Evolutionary conservation across 1,140 invertebrate genomes (phyloP).

Genomic region (Copidosoma floridanum): DNA sequence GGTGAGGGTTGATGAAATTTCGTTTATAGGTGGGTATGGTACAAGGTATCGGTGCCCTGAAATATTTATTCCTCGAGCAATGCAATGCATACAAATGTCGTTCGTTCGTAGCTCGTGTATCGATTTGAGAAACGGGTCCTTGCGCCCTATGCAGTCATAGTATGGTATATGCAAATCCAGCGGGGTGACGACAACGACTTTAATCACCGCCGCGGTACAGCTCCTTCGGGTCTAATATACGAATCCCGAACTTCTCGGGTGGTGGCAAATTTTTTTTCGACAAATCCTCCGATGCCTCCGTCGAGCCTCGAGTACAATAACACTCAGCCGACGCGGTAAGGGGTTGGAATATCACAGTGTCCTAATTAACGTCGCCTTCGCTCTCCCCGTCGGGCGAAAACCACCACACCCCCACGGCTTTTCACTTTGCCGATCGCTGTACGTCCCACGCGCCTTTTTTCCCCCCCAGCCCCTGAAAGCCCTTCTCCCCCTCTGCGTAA

Average conservation of each 20-base stretch:
- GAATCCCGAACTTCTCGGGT: too few relatives aligned
- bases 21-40: too few relatives aligned
- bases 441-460: slow-evolving; percentile 20
- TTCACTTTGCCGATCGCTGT: slow-evolving; percentile 41
- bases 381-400: slow-evolving; percentile 5
- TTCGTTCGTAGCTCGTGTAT: too few relatives aligned
- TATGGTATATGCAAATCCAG: too few relatives aligned
- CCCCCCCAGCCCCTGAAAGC: slow-evolving; percentile 36
- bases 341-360: slow-evolving; percentile 7
- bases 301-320: too few relatives aligned
- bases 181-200: slow-evolving; percentile 11
- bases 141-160: too few relatives aligned
- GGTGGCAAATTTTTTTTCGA: slow-evolving; percentile 14
- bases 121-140: too few relatives aligned
- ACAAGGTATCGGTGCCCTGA: too few relatives aligned
- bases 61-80: too few relatives aligned
- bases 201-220: background rate
- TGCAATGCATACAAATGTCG: too few relatives aligned
- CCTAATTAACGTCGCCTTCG: slow-evolving; percentile 25
- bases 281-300: background rate
- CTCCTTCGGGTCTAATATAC: background rate
- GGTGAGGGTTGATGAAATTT: too few relatives aligned
- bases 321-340: background rate
- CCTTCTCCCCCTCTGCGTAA: too few relatives aligned
- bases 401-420: slow-evolving; percentile 4